Conservation (phyloP, 2,113 vertebrate genomes). For the Perccottus glenii region DNA sequence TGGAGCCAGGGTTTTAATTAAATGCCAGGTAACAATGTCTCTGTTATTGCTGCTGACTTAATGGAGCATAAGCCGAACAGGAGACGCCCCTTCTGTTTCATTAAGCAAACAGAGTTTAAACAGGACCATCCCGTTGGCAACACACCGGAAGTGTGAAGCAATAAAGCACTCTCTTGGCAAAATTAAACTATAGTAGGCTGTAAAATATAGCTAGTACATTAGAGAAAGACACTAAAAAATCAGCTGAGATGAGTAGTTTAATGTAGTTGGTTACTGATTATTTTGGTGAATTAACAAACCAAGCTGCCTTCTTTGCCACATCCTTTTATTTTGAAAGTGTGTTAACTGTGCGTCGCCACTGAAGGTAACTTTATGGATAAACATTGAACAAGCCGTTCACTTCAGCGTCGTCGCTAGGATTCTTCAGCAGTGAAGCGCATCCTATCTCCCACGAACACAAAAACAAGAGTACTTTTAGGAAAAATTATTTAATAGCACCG, state of each 20-base stretch:
- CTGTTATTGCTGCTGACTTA: conserved; percentile 11
- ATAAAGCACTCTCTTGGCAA: conserved; percentile 3
- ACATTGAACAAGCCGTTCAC: background rate
- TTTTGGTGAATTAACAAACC: too few relatives aligned
- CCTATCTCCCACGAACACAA: background rate
- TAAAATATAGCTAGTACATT: too few relatives aligned
- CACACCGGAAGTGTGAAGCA: conserved; percentile 26
- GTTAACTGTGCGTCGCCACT: fast-evolving
- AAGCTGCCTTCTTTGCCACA: too few relatives aligned
- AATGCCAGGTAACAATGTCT: background rate
- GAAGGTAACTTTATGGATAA: conserved; percentile 2
- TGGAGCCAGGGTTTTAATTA: background rate
- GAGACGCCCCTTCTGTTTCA: conserved; percentile 31
- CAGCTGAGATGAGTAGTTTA: too few relatives aligned
- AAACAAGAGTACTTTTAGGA: background rate
- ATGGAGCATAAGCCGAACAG: background rate
- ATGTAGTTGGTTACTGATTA: too few relatives aligned
- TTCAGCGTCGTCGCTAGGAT: conserved; percentile 18
- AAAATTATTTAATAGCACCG: background rate
- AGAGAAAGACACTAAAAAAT: too few relatives aligned
- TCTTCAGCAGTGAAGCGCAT: conserved; percentile 22
- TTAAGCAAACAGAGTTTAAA: conserved; percentile 13
- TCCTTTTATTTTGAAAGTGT: conserved; percentile 26
- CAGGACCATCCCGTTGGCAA: background rate
- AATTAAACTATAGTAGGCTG: background rate